Evolutionary conservation across 35 echinoderm and acorn worm species (phyloP), one percentile per base, ranked within the genome.

Genomic region (Heliocidaris erythrogramma): DNA sequence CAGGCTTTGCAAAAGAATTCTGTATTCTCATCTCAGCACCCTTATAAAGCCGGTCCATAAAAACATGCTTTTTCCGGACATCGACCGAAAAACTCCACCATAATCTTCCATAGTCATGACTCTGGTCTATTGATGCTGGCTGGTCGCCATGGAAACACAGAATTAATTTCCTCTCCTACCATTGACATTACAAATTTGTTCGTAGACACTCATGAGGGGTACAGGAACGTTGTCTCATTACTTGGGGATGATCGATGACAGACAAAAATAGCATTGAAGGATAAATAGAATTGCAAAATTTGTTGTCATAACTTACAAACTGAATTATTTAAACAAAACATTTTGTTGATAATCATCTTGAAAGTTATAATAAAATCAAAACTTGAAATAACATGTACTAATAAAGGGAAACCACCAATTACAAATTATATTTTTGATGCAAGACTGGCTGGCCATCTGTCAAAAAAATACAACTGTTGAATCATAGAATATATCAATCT

Each of bases 71-170:
- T n/a, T 27, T 78, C 65, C 65, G 27, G 21, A 18, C 65, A 78
- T 78, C 65, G 21, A 78, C 21, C 65, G 21, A 78, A 4, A 69
- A 78, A 78, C 14, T 78, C 65, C 65, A 27, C 65, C 65, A 18
- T n/a, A 78, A 78, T 78, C 18, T 78, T 78, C 17, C 17, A 17
- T 18, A n/a, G 27, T 4, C 65, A 7, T 78, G 65, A 4, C 65
- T 78, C 65, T 24, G 18, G 21, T 78, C 21, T 27, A 24, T 78
- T 78, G 65, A 78, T 78, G 27, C 65, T 78, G 65, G 65, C 65
- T 78, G 65, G 65, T 78, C 27, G 65, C 65, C 65, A 78, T 78
- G 65, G 65, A 78, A 78, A 78, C 65, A 78, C 65, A 78, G 27
- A 78, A 78, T 78, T 78, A 78, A 78, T 78, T 78, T 78, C 65